Conservation (phyloP, 2,797 vertebrate species). For the Spinus pinus region DNA sequence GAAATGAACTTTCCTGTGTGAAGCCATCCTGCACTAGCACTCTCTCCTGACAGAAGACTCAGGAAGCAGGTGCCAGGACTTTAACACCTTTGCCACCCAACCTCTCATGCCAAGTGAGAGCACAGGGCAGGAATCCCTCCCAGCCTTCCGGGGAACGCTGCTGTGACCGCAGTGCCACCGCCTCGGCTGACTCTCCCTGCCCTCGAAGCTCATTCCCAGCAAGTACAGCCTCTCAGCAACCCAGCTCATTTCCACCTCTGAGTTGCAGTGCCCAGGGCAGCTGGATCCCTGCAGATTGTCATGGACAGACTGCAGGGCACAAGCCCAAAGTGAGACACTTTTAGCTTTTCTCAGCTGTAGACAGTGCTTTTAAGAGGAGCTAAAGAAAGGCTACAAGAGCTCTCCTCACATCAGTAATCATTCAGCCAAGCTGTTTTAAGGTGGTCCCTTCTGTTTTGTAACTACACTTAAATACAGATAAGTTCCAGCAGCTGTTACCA, state of each 20-base stretch:
- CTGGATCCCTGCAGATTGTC: neutral
- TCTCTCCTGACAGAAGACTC: neutral
- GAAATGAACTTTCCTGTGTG: neutral
- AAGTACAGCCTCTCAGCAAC: rapidly evolving
- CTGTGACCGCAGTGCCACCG: neutral
- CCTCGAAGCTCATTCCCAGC: neutral
- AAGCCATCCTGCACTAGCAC: neutral
- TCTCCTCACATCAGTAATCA: neutral
- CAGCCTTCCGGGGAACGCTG: rapidly evolving
- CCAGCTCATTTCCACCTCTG: neutral
- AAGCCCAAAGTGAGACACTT: neutral
- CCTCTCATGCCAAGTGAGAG: rapidly evolving
- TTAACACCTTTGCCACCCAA: neutral
- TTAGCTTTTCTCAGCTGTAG: neutral
- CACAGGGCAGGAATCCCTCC: rapidly evolving
- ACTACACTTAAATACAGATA: neutral
- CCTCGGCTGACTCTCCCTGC: rapidly evolving
- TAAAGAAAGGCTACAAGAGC: neutral
- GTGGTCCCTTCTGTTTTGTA: neutral
- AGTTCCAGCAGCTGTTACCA: neutral
- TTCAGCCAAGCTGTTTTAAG: neutral
- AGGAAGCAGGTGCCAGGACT: neutral
- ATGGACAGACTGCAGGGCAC: rapidly evolving
- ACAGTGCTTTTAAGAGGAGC: neutral
- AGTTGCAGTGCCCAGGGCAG: rapidly evolving